Base-by-base conservation (phyloP, 2,888 invertebrate species). In the Tipula helvola region DNA sequence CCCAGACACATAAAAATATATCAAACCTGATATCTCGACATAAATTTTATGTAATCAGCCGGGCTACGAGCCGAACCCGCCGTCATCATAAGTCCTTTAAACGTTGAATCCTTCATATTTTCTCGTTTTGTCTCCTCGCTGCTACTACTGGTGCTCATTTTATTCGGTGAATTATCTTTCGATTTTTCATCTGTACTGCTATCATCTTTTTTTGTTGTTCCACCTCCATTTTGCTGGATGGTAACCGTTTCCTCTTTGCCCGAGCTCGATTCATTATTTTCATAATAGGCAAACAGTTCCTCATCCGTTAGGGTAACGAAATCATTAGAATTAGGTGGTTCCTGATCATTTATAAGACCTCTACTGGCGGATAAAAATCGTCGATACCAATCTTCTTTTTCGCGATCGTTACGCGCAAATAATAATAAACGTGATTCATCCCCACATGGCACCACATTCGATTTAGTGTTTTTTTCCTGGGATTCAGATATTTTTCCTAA, bases 331-430 rank as follows among this genome's bases (percentile, higher is more conserved):
- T 89, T 90, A n/a, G 91, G 86, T 84, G 42, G 39, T 28, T 91
- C 90, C 86, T 90, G 90, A 87, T 91, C 91, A 71, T 90, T 89
- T 0, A 91, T 90, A 5, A 87, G 87, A 8, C 91, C 91, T 16
- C 87, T 88, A 87, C 91, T 91, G 86, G 91, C 91, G 2, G 90
- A 89, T 0, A 88, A 86, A 87, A 91, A 91, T 36, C 91, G 90
- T 10, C 91, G 90, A 89, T 90, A 91, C 91, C 91, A 91, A 88
- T 91, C 91, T 87, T 91, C 91, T 87, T 91, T 91, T 88, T 91
- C 91, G 16, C 91, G 90, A 88, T 91, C 91, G 44, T 90, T 90
- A 41, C 91, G 90, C 0, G 91, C 89, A 87, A 91, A 91, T 7
- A 91, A 87, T 86, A 91, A 87, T 39, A 91, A 87, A 57, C 91